These are phyloP conservation scores for Willisornis vidua DNA, from an alignment of 2,113 vertebrate genomes.

Conservation along the genomic window DNA sequence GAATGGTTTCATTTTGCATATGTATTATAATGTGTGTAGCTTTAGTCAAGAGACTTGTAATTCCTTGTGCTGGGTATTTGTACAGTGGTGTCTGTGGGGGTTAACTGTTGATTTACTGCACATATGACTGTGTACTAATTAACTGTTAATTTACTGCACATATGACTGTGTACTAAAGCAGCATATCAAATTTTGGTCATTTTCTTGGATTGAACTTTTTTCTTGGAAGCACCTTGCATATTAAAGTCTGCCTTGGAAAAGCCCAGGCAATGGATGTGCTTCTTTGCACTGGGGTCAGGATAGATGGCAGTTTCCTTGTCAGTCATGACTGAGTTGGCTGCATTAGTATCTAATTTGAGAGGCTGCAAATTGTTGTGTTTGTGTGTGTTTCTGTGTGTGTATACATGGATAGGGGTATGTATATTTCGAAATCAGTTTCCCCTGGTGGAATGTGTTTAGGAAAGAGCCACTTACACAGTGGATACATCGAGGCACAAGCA, in stretches of 20 bases:
- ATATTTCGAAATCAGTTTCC: neutral
- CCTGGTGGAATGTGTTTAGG: neutral
- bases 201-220: neutral
- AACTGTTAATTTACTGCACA: neutral
- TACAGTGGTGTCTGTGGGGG: neutral
- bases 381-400: neutral
- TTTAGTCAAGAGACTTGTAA: neutral
- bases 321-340: neutral
- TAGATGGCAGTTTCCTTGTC: neutral
- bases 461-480: neutral
- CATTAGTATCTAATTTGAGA: neutral
- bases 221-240: neutral
- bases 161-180: neutral
- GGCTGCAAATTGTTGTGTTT: neutral
- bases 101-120: neutral
- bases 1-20: neutral
- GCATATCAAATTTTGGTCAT: neutral
- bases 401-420: rapidly evolving
- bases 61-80: neutral
- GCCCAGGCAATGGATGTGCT: neutral
- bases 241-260: neutral
- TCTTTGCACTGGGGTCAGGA: neutral
- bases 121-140: neutral
- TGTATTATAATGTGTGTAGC: neutral
- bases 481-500: neutral